A percentile compares a stretch with the other conserved stretches of the same genome.
These are phyloP conservation scores for Sturnira hondurensis DNA, from an alignment of 2,113 vertebrate genomes.

Conservation along the genomic window DNA sequence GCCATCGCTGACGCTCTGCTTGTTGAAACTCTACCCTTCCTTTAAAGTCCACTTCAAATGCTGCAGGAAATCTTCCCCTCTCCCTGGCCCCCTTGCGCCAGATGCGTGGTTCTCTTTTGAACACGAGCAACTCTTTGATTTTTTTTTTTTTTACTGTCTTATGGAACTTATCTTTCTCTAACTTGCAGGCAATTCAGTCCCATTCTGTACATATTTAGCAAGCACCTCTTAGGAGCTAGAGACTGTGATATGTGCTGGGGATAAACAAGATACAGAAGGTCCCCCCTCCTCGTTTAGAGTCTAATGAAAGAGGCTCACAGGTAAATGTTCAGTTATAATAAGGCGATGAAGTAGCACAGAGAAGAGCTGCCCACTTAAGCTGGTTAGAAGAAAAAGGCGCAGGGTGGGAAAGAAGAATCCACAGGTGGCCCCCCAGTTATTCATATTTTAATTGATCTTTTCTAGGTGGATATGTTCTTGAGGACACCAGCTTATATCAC, in stretches of 20 bases:
- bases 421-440: background rate
- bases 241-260: background rate
- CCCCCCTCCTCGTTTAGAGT: background rate
- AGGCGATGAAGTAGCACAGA: background rate
- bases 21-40: background rate
- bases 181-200: background rate
- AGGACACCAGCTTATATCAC: background rate
- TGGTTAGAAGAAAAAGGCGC: background rate
- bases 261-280: background rate
- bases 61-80: background rate
- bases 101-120: background rate
- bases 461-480: background rate
- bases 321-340: background rate
- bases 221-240: background rate
- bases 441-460: background rate
- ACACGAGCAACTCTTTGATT: conserved; percentile 36
- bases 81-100: background rate
- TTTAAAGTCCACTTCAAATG: conserved; percentile 33
- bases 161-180: background rate
- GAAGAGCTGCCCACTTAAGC: background rate
- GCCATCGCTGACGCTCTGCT: background rate
- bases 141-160: conserved; percentile 33
- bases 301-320: background rate
- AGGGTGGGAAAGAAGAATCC: too few species aligned
- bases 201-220: background rate